Evolutionary conservation across 2,113 vertebrate species (phyloP).

Genomic region (Oncorhynchus clarkii): DNA sequence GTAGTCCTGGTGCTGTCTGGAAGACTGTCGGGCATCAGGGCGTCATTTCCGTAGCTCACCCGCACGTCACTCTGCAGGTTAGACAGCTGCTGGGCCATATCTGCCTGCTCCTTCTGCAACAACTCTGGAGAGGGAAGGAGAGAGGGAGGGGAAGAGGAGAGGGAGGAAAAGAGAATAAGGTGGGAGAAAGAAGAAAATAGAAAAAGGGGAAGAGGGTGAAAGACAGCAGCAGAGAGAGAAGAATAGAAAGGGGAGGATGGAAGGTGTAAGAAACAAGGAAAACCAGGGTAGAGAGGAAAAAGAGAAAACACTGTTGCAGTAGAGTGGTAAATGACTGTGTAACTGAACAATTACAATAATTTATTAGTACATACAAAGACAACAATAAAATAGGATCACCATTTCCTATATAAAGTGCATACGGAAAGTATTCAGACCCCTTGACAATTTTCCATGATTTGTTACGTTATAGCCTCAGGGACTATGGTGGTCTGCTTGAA

Average conservation of each 20-base stretch:
- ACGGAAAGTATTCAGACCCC: too few relatives aligned
- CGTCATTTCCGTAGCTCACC: slow-evolving; percentile 96
- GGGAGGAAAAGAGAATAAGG: too few relatives aligned
- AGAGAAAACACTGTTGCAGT: background rate
- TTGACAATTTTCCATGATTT: too few relatives aligned
- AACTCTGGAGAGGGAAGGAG: slow-evolving; percentile 71
- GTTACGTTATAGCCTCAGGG: too few relatives aligned
- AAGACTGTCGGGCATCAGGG: slow-evolving; percentile 88
- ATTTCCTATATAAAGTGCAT: too few relatives aligned
- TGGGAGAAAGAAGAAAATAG: too few relatives aligned
- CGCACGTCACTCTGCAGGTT: slow-evolving; percentile 92
- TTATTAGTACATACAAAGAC: background rate
- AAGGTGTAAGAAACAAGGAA: background rate
- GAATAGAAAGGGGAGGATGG: background rate
- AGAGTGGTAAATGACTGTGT: background rate
- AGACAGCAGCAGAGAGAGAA: background rate
- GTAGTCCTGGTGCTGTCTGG: slow-evolving; percentile 76
- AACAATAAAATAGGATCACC: background rate
- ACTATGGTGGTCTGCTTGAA: too few relatives aligned
- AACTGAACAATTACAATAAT: background rate
- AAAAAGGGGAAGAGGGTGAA: background rate
- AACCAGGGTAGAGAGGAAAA: background rate
- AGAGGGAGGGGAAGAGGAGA: too few relatives aligned
- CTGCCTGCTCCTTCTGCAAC: slow-evolving; percentile 92
- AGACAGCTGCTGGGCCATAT: slow-evolving; percentile 91